These are phyloP conservation scores for Labia minor DNA, from an alignment of 2,888 invertebrate species.

Conservation along the genomic window DNA sequence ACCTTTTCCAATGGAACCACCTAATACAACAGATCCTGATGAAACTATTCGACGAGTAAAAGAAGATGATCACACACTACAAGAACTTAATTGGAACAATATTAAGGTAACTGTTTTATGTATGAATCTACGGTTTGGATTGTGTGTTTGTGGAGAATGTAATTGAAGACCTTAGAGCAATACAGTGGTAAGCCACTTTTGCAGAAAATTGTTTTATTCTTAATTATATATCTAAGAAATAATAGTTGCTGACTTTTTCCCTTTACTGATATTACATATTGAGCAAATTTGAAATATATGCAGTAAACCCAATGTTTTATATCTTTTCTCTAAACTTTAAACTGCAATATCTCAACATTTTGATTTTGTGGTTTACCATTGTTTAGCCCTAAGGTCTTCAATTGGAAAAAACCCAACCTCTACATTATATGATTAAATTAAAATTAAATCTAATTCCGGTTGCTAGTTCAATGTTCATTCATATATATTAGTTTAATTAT, in stretches of 20 bases:
- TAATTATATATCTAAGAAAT: too few species aligned
- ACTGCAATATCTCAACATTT: too few species aligned
- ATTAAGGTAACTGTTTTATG: conserved; percentile 64
- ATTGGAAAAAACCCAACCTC: background rate
- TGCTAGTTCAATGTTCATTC: background rate
- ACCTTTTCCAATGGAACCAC: conserved; percentile 86
- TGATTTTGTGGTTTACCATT: too few species aligned
- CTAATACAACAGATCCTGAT: conserved; percentile 92
- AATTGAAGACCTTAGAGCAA: too few species aligned
- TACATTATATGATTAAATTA: background rate
- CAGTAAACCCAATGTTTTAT: too few species aligned
- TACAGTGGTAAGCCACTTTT: too few species aligned
- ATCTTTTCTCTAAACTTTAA: too few species aligned
- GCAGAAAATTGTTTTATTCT: too few species aligned
- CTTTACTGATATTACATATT: too few species aligned
- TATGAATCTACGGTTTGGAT: background rate
- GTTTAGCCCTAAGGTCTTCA: too few species aligned
- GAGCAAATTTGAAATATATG: too few species aligned
- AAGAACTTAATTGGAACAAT: conserved; percentile 97
- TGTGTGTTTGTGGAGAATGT: background rate
- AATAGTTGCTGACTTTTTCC: too few species aligned
- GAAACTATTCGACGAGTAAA: conserved; percentile 80
- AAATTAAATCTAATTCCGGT: background rate
- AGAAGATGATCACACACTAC: conserved; percentile 76
- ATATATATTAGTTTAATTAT: background rate